phyloP scores from a whole-genome alignment of 2,888 invertebrate genomes.

The Drosophila imparisetae region DNA sequence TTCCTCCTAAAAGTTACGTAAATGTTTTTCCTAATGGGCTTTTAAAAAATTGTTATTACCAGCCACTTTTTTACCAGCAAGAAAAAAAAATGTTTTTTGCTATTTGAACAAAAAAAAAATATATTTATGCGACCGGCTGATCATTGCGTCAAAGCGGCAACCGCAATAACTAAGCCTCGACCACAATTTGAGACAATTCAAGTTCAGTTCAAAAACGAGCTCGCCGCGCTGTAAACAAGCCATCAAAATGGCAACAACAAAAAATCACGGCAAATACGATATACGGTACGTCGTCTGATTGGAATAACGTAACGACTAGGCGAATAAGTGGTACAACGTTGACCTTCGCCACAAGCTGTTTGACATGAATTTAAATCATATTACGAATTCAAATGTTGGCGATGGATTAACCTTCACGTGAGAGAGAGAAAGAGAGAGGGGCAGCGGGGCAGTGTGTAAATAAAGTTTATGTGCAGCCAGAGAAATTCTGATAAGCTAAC shows the following conservation, averaged over 20 bases:
- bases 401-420: conserved; percentile 44
- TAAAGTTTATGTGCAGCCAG: conserved; percentile 9
- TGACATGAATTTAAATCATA: conserved; percentile 59
- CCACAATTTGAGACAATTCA: conserved; percentile 60
- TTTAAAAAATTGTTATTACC: conserved; percentile 8
- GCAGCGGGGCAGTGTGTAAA: conserved; percentile 4
- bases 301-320: conserved; percentile 34
- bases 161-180: conserved; percentile 43
- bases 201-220: conserved; percentile 62
- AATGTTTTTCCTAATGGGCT: conserved; percentile 26
- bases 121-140: conserved; percentile 34
- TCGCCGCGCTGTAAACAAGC: conserved; percentile 36
- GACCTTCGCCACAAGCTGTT: conserved; percentile 49
- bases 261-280: conserved; percentile 28
- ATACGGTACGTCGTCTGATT: conserved; percentile 37
- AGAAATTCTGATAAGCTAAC: conserved; percentile 58
- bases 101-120: conserved; percentile 15
- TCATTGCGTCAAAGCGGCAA: conserved; percentile 49
- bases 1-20: conserved; percentile 18
- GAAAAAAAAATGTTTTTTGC: neutral
- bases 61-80: conserved; percentile 17
- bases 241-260: conserved; percentile 29
- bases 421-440: conserved; percentile 7
- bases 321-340: conserved; percentile 24
- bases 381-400: conserved; percentile 12